Conservation (phyloP, 2,113 vertebrate species). For the Peromyscus californicus region DNA sequence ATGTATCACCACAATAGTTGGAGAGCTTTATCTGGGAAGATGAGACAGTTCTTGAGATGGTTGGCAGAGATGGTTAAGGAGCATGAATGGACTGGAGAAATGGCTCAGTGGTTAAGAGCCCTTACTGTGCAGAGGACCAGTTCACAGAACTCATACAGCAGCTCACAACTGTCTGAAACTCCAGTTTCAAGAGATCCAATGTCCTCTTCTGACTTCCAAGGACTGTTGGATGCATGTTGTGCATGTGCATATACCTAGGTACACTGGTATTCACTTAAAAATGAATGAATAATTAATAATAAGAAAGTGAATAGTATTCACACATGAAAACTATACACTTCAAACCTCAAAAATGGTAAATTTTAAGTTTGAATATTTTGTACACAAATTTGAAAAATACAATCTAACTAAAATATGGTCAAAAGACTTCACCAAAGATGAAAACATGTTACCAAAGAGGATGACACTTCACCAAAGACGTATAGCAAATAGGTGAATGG, state of each 20-base stretch:
- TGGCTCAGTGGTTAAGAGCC: neutral
- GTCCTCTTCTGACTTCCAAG: neutral
- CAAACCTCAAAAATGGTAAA: neutral
- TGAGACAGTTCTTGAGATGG: neutral
- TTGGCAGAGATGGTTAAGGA: neutral
- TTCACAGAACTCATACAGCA: neutral
- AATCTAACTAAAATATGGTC: neutral
- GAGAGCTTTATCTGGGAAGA: neutral
- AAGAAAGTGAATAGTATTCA: neutral
- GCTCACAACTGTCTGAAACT: neutral
- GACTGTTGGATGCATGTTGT: neutral
- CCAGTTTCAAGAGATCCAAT: neutral
- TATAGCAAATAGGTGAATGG: neutral
- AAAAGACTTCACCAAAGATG: constrained; percentile 4
- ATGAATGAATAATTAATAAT: neutral
- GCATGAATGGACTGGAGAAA: neutral
- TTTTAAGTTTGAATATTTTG: neutral
- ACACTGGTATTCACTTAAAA: neutral
- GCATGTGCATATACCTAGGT: neutral
- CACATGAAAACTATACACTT: neutral
- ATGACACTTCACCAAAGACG: neutral
- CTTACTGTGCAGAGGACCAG: neutral
- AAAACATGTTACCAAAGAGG: neutral
- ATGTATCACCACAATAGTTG: neutral
- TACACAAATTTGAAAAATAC: constrained; percentile 8